phyloP scores from a whole-genome alignment of 2,797 vertebrate genomes.

The Emydoidea blandingii region DNA sequence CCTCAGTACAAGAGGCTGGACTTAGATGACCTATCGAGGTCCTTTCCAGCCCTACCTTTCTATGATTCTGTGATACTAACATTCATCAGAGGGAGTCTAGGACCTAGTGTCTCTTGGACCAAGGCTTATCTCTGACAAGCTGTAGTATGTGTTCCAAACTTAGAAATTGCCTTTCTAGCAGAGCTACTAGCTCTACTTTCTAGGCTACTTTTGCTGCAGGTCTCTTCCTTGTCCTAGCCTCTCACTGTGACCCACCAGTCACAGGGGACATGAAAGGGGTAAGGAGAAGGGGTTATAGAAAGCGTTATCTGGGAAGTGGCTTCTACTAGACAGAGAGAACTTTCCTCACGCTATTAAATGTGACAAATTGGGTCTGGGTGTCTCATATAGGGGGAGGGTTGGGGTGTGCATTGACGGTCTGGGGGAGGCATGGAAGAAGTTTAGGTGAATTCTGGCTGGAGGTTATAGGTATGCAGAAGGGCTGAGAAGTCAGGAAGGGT shows the following conservation, averaged over 20 bases:
- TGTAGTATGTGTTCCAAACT: not conserved
- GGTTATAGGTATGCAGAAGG: too few species aligned
- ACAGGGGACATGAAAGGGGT: not conserved
- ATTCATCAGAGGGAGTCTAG: not conserved
- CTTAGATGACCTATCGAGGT: not conserved
- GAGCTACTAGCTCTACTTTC: not conserved
- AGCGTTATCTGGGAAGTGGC: not conserved
- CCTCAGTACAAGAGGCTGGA: not conserved
- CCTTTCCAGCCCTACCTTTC: not conserved
- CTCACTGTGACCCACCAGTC: not conserved
- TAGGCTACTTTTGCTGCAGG: not conserved
- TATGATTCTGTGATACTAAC: not conserved
- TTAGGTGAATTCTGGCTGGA: not conserved
- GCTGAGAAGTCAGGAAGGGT: too few species aligned
- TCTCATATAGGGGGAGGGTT: rapidly evolving
- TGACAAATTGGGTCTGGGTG: not conserved
- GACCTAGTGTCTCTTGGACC: not conserved
- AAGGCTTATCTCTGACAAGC: not conserved
- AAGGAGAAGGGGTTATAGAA: not conserved
- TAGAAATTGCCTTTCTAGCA: not conserved
- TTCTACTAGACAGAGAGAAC: not conserved
- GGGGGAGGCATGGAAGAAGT: not conserved
- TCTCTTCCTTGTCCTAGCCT: not conserved
- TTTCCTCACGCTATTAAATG: not conserved
- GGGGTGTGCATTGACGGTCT: rapidly evolving